These are phyloP conservation scores for Nephrotoma flavescens DNA, from an alignment of 2,888 invertebrate genomes.

Conservation along the genomic window DNA sequence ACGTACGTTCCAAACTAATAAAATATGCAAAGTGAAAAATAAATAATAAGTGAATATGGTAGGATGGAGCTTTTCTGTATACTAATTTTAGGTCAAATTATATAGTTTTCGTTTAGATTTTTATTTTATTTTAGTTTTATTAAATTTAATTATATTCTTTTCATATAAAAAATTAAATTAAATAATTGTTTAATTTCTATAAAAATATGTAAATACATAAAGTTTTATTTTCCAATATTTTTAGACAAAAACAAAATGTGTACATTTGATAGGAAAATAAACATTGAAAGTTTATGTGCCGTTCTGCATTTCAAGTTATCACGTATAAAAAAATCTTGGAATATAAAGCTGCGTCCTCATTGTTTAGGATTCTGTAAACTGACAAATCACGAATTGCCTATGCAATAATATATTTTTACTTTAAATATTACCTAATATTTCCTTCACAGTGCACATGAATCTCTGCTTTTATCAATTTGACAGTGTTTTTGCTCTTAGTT, in stretches of 20 bases:
- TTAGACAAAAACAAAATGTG: too few species aligned
- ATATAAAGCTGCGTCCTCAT: neutral
- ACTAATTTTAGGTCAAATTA: neutral
- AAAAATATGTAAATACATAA: neutral
- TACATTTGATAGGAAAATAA: neutral
- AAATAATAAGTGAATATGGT: neutral
- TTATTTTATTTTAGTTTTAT: neutral
- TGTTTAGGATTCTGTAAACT: neutral
- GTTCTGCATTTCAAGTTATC: neutral
- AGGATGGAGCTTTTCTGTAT: neutral
- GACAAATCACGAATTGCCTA: too few species aligned
- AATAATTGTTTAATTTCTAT: neutral
- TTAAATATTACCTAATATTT: too few species aligned
- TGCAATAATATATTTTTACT: too few species aligned
- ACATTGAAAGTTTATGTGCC: neutral
- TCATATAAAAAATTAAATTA: neutral
- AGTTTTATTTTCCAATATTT: neutral
- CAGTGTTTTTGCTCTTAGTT: too few species aligned
- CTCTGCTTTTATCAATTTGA: too few species aligned
- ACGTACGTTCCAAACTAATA: neutral
- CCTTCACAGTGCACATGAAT: too few species aligned
- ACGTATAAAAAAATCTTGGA: neutral
- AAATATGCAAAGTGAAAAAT: neutral
- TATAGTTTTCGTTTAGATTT: neutral
- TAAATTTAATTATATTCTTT: neutral